Percentiles rank a stretch among this genome's conserved stretches.
Conservation (phyloP, 2,888 invertebrate genomes). For the Palloptera scutellata region DNA sequence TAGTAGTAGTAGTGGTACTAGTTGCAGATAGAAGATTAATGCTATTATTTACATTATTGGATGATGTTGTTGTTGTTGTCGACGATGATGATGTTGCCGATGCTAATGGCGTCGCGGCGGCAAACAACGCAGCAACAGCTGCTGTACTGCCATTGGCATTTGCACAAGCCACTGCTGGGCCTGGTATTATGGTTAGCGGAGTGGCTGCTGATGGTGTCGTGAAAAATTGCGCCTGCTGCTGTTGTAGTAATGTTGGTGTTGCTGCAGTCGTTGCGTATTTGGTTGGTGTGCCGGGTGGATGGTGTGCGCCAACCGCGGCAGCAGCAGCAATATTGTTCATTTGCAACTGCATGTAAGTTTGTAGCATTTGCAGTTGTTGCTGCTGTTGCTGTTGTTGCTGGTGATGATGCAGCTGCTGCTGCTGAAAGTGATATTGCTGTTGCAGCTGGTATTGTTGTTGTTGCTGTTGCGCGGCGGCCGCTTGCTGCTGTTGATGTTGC, state of each 20-base stretch:
- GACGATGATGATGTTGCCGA: slow-evolving; percentile 47
- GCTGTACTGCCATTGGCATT: slow-evolving; percentile 49
- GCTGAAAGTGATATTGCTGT: slow-evolving; percentile 44
- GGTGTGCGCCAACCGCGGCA: slow-evolving; percentile 40
- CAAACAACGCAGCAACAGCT: slow-evolving; percentile 53
- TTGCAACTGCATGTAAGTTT: slow-evolving; percentile 61
- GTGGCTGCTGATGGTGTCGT: slow-evolving; percentile 33
- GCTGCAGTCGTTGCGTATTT: slow-evolving; percentile 46
- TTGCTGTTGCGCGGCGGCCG: slow-evolving; percentile 51
- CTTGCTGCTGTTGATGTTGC: slow-evolving; percentile 48
- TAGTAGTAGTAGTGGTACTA: slow-evolving; percentile 58
- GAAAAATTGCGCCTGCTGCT: slow-evolving; percentile 35
- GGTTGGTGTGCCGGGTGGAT: slow-evolving; percentile 51
- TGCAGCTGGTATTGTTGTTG: slow-evolving; percentile 49
- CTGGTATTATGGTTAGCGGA: slow-evolving; percentile 53
- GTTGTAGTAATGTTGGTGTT: slow-evolving; percentile 38
- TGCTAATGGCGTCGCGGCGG: slow-evolving; percentile 52
- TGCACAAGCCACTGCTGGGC: slow-evolving; percentile 40
- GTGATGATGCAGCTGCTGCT: slow-evolving; percentile 48
- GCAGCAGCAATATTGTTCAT: slow-evolving; percentile 53
- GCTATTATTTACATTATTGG: slow-evolving; percentile 64
- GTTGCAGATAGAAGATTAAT: slow-evolving; percentile 62
- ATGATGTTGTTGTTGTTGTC: slow-evolving; percentile 48
- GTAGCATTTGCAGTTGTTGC: slow-evolving; percentile 59
- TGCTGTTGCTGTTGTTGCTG: slow-evolving; percentile 57